Conservation (phyloP, 1,140 invertebrate genomes). For the Rhagoletis pomonella region DNA sequence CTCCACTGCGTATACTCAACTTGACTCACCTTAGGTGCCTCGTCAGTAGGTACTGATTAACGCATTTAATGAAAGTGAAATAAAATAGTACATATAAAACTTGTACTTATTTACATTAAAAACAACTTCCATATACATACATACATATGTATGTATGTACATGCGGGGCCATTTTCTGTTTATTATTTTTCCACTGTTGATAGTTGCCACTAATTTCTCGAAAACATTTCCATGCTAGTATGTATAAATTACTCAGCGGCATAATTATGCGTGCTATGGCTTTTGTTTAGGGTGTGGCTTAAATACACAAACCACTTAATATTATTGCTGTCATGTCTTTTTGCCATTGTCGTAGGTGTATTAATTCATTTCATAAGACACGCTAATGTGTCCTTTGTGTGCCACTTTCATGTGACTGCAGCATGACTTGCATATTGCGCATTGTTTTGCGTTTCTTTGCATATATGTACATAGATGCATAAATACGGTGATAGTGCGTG, state of each 20-base stretch:
- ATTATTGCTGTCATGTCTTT: slow-evolving; percentile 1
- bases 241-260: background rate
- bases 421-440: background rate
- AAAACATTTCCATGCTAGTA: background rate
- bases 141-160: background rate
- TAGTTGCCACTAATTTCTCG: background rate
- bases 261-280: background rate
- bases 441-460: background rate
- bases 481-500: background rate
- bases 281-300: background rate
- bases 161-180: background rate
- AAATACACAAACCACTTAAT: slow-evolving; percentile 11
- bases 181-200: background rate
- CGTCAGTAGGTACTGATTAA: too few relatives aligned
- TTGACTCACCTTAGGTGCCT: background rate
- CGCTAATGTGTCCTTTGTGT: slow-evolving; percentile 22
- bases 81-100: too few relatives aligned
- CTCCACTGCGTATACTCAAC: background rate
- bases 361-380: background rate
- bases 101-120: too few relatives aligned
- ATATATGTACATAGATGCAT: too few relatives aligned
- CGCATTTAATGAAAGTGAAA: background rate
- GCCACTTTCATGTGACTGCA: background rate
- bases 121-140: background rate
- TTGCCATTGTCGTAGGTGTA: background rate